phyloP scores from a whole-genome alignment of 2,113 vertebrate species.

The Pycnonotus jocosus region DNA sequence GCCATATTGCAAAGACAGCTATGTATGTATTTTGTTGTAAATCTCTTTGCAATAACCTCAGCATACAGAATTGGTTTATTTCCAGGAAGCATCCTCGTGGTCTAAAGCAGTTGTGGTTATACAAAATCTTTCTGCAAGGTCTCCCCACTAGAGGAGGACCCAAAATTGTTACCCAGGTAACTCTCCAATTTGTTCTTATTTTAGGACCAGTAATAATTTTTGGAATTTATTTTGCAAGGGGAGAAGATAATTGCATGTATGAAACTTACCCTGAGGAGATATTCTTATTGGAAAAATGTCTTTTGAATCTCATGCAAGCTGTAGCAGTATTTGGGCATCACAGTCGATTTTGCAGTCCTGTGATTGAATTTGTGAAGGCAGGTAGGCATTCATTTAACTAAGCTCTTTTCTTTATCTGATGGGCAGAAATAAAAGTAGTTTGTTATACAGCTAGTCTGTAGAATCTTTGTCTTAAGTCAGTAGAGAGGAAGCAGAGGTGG shows the following conservation, averaged over 20 bases:
- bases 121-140: background rate
- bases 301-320: background rate
- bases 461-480: background rate
- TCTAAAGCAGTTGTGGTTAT: background rate
- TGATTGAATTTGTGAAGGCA: background rate
- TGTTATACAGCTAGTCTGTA: background rate
- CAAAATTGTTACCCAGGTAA: background rate
- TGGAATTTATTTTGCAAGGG: background rate
- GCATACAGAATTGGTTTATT: background rate
- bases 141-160: background rate
- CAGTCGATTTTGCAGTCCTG: background rate
- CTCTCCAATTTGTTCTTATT: background rate
- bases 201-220: background rate
- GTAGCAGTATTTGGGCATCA: background rate
- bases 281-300: background rate
- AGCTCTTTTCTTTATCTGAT: background rate
- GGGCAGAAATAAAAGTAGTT: background rate
- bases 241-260: background rate
- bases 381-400: background rate
- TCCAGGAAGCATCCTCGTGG: background rate
- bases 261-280: background rate
- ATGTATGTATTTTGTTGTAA: background rate
- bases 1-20: accelerated
- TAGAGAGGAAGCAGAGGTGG: background rate
- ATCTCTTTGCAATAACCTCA: background rate